A percentile compares a stretch with the other conserved stretches of the same genome.
Conservation (phyloP, 2,113 vertebrate genomes). For the Henicopernis longicauda region DNA sequence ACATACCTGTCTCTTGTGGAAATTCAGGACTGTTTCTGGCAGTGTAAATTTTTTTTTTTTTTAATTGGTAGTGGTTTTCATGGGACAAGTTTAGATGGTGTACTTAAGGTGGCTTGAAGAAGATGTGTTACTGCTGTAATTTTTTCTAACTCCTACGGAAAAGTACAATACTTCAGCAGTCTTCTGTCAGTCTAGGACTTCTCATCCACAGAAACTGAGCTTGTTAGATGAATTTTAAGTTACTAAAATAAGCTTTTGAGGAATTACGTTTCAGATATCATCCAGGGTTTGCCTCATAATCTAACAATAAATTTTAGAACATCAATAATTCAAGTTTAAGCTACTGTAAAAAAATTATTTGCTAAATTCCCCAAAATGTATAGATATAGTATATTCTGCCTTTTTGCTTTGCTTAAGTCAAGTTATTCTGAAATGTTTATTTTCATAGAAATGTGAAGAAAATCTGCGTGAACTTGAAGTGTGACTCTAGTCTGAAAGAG, state of each 20-base stretch:
- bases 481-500: background rate
- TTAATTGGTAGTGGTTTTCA: background rate
- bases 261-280: background rate
- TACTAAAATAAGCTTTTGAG: background rate
- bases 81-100: background rate
- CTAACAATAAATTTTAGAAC: background rate
- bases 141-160: background rate
- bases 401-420: background rate
- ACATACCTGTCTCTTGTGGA: background rate
- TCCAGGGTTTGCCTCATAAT: background rate
- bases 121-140: background rate
- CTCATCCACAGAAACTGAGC: background rate
- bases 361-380: background rate
- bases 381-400: background rate
- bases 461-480: background rate
- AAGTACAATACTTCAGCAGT: background rate
- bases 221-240: background rate
- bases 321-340: background rate
- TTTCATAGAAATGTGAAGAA: background rate
- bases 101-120: background rate
- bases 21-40: background rate
- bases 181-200: background rate
- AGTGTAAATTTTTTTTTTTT: background rate
- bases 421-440: background rate
- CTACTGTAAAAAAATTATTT: background rate